Evolutionary conservation across 2,888 invertebrate genomes (phyloP).

Genomic region (Patella pellucida): DNA sequence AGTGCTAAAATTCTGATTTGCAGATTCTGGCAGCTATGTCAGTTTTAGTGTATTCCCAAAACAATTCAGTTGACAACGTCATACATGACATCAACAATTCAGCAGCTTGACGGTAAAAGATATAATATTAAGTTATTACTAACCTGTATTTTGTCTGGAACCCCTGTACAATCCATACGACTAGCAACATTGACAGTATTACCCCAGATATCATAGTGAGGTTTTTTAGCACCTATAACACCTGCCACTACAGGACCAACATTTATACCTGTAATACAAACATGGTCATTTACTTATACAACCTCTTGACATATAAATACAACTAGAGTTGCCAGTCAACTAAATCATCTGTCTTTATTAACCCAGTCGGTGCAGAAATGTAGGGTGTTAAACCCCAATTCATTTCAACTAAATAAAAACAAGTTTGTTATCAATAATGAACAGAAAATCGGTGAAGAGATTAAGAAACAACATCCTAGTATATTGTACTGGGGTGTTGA

Average conservation of each 20-base stretch:
- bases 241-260: constrained; percentile 97
- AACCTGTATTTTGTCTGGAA: constrained; percentile 88
- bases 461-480: neutral
- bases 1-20: too few relatives aligned
- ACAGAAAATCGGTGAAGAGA: neutral
- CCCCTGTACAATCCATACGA: constrained; percentile 92
- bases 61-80: too few relatives aligned
- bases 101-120: too few relatives aligned
- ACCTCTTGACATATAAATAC: neutral
- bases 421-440: too few relatives aligned
- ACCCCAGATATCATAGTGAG: constrained; percentile 93
- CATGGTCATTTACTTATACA: neutral
- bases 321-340: neutral
- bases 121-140: constrained; percentile 1
- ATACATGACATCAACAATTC: too few relatives aligned
- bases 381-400: too few relatives aligned
- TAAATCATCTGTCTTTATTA: neutral
- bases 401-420: neutral
- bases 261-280: constrained; percentile 82
- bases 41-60: too few relatives aligned
- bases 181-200: constrained; percentile 93
- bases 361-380: too few relatives aligned
- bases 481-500: too few relatives aligned
- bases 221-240: constrained; percentile 88
- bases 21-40: too few relatives aligned